phyloP scores from a whole-genome alignment of 37 sponge, comb jelly and placozoan species.

The Aphrocallistes beatrix region DNA sequence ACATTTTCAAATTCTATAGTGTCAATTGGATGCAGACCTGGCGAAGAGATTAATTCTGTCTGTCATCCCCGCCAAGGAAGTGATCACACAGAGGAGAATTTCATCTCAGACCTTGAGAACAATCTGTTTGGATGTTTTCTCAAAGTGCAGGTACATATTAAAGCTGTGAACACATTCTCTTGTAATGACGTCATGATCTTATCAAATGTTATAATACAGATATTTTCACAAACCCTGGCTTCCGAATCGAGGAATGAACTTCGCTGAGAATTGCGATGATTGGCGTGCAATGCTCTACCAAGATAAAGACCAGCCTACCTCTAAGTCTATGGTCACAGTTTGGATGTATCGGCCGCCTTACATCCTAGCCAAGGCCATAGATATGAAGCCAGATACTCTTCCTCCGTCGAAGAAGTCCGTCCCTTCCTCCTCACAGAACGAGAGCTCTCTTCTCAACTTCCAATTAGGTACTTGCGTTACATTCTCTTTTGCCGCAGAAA shows the following conservation, averaged over 20 bases:
- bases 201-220: too few relatives aligned
- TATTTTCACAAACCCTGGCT: background rate
- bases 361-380: background rate
- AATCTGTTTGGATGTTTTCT: background rate
- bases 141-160: background rate
- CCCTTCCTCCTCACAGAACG: too few relatives aligned
- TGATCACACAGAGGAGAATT: background rate
- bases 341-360: constrained; percentile 1
- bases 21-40: background rate
- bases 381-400: background rate
- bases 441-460: too few relatives aligned
- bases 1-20: background rate
- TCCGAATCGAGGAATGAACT: background rate
- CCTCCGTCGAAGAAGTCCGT: background rate
- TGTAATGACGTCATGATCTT: too few relatives aligned
- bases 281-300: background rate
- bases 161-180: too few relatives aligned
- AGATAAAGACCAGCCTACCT: background rate
- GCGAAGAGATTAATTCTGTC: background rate
- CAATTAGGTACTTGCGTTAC: background rate
- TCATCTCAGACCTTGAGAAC: background rate
- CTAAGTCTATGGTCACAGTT: background rate
- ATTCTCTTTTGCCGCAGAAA: too few relatives aligned
- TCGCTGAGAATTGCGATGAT: background rate
- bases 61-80: background rate